Base-by-base conservation (phyloP, 2,797 vertebrate species). In the Martes flavigula region DNA sequence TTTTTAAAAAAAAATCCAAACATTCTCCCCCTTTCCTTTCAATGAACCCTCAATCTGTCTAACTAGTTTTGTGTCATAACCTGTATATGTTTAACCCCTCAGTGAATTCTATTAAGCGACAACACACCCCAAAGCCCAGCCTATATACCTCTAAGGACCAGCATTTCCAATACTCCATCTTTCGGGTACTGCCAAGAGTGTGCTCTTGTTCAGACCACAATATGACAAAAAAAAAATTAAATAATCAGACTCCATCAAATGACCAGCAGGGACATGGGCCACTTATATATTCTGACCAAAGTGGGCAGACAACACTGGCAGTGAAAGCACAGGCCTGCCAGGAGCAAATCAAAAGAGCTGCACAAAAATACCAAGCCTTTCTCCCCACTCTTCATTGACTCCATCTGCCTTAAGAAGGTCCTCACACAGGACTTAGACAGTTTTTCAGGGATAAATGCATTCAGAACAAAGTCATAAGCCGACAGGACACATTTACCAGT, bases 401-500 rank as follows among this genome's bases (percentile, higher is more conserved):
- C 7, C 56, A 86, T 87, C 62, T 35, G 66, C 40, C 93, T 86
- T 84, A 77, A 58, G 40, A 82, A 91, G 32, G 46, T 70, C 11
- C 40, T 32, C 72, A 48, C 18, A n/a, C 43, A 66, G 56, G 56
- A 90, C n/a, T 62, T 25, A 81, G 30, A 70, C 48, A 73, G 35
- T 79, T 51, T 79, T 90, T 86, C 3, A 12, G 54, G 11, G 68
- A 60, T 87, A 94, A 90, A 92, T 56, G 48, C 81, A 93, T 56
- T 92, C 54, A 56, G 79, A 96, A 93, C 38, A 89, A 94, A 97
- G n/a, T 86, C 91, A 64, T 48, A 90, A 91, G 27, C 21, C 62
- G 64, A 78, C 23, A 87, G n/a, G 56, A 68, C 79, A 81, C 38
- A 73, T 79, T 88, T 94, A 72, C 43, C 79, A 90, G 43, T 23